Percentiles rank a stretch among this genome's conserved stretches.
phyloP scores from a whole-genome alignment of 2,797 vertebrate species.

The Clarias laeviceps region DNA sequence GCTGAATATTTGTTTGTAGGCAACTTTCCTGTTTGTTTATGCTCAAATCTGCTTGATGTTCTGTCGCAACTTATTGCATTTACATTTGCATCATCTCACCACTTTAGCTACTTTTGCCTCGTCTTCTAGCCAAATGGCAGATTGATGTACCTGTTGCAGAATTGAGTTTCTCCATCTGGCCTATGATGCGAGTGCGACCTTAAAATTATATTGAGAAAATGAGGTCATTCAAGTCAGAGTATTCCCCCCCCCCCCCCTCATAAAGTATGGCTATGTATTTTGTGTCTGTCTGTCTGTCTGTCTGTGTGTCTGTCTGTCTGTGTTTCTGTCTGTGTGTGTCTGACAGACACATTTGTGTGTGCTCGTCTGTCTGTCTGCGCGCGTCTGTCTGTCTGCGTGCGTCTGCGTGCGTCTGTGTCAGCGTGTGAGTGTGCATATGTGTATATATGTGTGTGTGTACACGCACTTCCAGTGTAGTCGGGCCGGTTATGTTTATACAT shows the following conservation, averaged over 20 bases:
- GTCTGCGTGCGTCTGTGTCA: too few species aligned
- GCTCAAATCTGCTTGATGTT: neutral
- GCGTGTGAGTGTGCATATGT: too few species aligned
- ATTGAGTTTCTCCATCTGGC: neutral
- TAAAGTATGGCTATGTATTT: neutral
- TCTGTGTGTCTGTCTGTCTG: too few species aligned
- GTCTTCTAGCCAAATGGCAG: too few species aligned
- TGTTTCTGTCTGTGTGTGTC: too few species aligned
- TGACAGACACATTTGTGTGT: too few species aligned
- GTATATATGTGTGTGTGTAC: too few species aligned
- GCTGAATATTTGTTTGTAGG: neutral
- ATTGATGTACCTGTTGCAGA: neutral
- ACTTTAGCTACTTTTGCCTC: neutral
- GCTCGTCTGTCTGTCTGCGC: too few species aligned
- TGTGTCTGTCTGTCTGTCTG: too few species aligned
- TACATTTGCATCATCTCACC: neutral
- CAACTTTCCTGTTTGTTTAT: neutral
- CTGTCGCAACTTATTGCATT: neutral
- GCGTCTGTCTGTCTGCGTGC: too few species aligned
- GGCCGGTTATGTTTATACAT: neutral
- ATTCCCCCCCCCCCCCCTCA: too few species aligned
- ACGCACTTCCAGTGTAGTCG: neutral
- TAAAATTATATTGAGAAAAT: constrained; percentile 46
- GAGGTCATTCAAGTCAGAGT: constrained; percentile 28
- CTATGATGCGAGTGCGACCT: constrained; percentile 33